Conservation (phyloP, 2,888 invertebrate genomes). For the Cistogaster globosa region DNA sequence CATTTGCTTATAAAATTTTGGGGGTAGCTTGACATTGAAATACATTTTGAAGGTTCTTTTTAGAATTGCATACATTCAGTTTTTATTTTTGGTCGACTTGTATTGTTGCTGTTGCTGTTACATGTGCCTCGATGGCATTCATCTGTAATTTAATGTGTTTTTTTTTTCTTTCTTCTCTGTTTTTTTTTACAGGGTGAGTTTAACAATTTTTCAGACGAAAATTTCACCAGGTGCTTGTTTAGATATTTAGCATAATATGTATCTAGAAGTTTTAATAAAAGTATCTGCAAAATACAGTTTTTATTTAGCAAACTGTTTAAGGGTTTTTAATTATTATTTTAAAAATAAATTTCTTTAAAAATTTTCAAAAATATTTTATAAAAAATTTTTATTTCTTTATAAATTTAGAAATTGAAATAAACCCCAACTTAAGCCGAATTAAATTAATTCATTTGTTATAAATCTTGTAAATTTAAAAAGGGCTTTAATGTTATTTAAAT, state of each 20-base stretch:
- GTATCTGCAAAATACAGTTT: neutral
- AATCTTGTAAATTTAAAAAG: too few species aligned
- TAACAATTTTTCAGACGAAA: constrained; percentile 15
- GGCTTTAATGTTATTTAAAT: too few species aligned
- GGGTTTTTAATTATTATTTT: too few species aligned
- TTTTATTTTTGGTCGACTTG: neutral
- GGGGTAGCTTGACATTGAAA: constrained; percentile 74
- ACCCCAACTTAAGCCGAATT: too few species aligned
- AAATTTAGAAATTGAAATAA: too few species aligned
- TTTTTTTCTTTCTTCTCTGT: neutral
- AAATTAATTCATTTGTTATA: too few species aligned
- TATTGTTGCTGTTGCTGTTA: constrained; percentile 29
- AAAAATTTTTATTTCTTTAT: too few species aligned
- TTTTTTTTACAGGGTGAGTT: constrained; percentile 32
- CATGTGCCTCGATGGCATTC: constrained; percentile 14
- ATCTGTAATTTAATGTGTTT: constrained; percentile 31
- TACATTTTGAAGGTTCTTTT: constrained; percentile 73
- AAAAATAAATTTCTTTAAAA: too few species aligned
- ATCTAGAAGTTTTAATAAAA: constrained; percentile 9
- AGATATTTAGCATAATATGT: constrained; percentile 62
- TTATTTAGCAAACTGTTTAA: constrained; percentile 24
- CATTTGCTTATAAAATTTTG: constrained; percentile 45
- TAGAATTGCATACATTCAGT: constrained; percentile 32
- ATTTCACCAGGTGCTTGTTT: constrained; percentile 60
- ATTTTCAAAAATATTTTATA: too few species aligned